phyloP scores from a whole-genome alignment of 1,140 invertebrate genomes.

The Nephila pilipes region DNA sequence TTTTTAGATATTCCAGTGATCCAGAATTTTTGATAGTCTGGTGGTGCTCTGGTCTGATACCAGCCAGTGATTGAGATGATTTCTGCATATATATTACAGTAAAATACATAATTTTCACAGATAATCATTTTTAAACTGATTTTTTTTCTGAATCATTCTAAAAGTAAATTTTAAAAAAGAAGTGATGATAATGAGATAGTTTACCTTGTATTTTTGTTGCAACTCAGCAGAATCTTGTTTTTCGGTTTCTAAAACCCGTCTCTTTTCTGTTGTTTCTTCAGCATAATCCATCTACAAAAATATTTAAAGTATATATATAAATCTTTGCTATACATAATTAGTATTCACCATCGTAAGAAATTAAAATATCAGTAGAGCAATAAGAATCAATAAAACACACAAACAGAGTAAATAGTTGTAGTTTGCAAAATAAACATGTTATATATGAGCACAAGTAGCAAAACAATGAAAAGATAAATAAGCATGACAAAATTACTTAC shows the following conservation, averaged over 20 bases:
- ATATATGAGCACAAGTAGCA: neutral
- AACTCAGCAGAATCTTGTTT: slow-evolving; percentile 78
- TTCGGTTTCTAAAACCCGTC: slow-evolving; percentile 78
- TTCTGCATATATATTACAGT: too few species aligned
- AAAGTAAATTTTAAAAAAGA: too few species aligned
- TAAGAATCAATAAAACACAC: neutral
- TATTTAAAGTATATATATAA: neutral
- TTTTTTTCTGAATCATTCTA: too few species aligned
- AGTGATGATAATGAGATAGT: neutral
- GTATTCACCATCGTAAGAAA: neutral
- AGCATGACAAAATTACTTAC: too few species aligned
- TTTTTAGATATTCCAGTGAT: too few species aligned
- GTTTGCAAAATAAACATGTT: neutral
- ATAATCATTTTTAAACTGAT: too few species aligned
- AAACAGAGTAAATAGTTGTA: too few species aligned
- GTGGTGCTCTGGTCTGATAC: too few species aligned
- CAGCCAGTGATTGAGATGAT: too few species aligned
- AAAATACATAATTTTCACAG: too few species aligned
- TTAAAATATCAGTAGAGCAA: too few species aligned
- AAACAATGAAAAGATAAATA: neutral
- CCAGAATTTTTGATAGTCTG: too few species aligned
- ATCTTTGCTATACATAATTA: neutral
- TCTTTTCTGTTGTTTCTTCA: slow-evolving; percentile 79
- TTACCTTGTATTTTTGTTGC: slow-evolving; percentile 78
- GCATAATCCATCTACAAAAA: slow-evolving; percentile 78